Evolutionary conservation across 2,797 vertebrate species (phyloP).

Genomic region (Chelon auratus): DNA sequence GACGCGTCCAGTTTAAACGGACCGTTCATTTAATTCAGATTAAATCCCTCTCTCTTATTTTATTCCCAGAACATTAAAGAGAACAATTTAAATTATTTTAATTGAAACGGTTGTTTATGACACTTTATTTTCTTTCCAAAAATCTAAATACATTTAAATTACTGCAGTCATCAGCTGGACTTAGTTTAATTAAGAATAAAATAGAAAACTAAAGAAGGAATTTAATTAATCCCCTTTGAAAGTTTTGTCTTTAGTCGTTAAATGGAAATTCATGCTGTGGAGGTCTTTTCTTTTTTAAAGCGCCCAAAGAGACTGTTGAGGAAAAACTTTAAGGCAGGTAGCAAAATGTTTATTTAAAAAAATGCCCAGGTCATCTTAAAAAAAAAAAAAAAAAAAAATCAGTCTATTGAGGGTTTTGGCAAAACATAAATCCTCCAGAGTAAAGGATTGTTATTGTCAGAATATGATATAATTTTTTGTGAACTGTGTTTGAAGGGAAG

Average conservation of each 20-base stretch:
- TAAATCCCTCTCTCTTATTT: background rate
- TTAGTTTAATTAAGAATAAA: background rate
- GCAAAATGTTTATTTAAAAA: background rate
- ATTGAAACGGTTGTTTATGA: too few relatives aligned
- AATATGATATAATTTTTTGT: background rate
- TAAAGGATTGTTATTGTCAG: background rate
- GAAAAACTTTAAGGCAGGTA: background rate
- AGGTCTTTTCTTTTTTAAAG: background rate
- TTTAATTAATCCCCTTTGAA: background rate
- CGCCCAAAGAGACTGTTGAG: slow-evolving; percentile 2
- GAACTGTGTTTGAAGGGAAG: background rate
- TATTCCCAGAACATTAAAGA: background rate
- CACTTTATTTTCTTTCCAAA: background rate
- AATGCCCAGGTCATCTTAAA: background rate
- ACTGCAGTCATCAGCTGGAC: background rate
- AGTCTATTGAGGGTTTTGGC: background rate
- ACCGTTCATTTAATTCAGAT: background rate
- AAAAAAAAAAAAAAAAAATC: background rate
- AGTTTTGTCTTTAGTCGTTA: background rate
- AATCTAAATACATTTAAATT: background rate
- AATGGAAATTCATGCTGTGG: background rate
- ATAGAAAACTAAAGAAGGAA: background rate
- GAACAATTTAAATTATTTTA: background rate
- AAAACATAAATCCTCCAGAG: background rate
- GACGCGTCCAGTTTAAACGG: background rate